A percentile compares a stretch with the other conserved stretches of the same genome.
Conservation (phyloP, 2,113 vertebrate genomes). For the Melanocharis versteri region DNA sequence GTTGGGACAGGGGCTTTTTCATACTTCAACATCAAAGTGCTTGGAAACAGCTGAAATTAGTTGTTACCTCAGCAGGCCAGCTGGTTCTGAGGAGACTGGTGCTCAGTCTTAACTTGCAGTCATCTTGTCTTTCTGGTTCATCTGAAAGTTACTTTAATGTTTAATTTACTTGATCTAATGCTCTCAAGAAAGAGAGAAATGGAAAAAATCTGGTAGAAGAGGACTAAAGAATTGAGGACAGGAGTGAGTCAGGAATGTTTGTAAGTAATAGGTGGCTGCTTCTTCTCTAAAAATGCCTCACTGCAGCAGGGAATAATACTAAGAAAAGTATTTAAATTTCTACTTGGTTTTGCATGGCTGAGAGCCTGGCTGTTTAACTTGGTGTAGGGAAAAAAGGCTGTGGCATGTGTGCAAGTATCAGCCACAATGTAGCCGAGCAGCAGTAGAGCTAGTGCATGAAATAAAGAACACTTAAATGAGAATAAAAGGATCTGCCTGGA, state of each 20-base stretch:
- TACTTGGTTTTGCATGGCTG: not conserved
- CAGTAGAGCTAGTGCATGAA: slow-evolving; percentile 54
- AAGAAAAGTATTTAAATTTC: slow-evolving; percentile 25
- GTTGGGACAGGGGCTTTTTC: not conserved
- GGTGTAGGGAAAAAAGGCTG: slow-evolving; percentile 41
- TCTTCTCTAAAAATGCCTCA: not conserved
- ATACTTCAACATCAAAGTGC: slow-evolving; percentile 14
- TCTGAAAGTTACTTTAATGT: slow-evolving; percentile 20
- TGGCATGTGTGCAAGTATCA: not conserved
- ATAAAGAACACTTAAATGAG: slow-evolving; percentile 60
- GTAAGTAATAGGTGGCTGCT: not conserved
- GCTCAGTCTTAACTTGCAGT: not conserved
- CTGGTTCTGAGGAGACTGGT: not conserved
- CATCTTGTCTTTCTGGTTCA: slow-evolving; percentile 12
- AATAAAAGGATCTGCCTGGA: slow-evolving; percentile 68
- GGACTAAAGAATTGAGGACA: not conserved
- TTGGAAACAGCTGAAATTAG: slow-evolving; percentile 16
- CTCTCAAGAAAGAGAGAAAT: not conserved
- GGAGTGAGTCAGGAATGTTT: not conserved
- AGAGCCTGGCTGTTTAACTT: slow-evolving; percentile 38
- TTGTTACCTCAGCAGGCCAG: not conserved
- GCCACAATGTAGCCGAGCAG: slow-evolving; percentile 11
- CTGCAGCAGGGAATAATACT: not conserved
- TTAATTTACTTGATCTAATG: slow-evolving; percentile 26
- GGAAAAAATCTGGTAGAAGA: not conserved